Base-by-base conservation (phyloP, 2,113 vertebrate species). In the Caranx melampygus region DNA sequence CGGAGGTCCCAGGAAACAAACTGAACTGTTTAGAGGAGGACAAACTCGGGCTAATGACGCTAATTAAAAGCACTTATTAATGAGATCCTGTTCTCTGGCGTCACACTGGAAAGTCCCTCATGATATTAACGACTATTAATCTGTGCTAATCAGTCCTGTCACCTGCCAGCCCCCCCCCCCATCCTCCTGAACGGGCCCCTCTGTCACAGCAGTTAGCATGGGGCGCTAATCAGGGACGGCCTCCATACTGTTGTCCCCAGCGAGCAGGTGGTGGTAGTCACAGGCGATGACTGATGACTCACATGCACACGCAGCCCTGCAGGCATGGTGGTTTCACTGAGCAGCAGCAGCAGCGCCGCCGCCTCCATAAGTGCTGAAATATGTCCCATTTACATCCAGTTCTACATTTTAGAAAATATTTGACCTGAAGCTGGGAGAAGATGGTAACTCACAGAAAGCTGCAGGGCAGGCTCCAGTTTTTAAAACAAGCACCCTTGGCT, bases 51-150 rank as follows among this genome's bases (percentile, higher is more conserved):
- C 88, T 91, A 94, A 93, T 90, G 90, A 89, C 52, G 26, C 57
- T 93, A 84, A 93, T 94, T 93, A 89, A 89, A 89, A 77, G 58
- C 82, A 83, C 77, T 89, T 88, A 90, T 84, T 92, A 92, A 92
- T 88, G 91, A 89, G 83, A 55, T 78, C 69, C 78, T 76, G 82
- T 83, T 86, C 79, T 89, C 62, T 72, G 79, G 89, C 34, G 84
- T 86, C 83, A 85, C 75, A 65, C 72, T 44, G 51, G 74, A 84
- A 72, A 66, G 86, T 92, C 90, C 91, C 81, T 12, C 14, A 45
- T 75, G 89, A 90, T 84, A 88, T 88, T 83, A 93, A 78, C 91
- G 40, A 54, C 87, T 86, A 92, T 94, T 91, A 91, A 92, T 93
- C 91, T 91, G 66, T 72, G 10, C 76, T 88, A 93, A 92, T 92